phyloP scores from a whole-genome alignment of 2,888 invertebrate genomes.

The Yponomeuta cagnagella region DNA sequence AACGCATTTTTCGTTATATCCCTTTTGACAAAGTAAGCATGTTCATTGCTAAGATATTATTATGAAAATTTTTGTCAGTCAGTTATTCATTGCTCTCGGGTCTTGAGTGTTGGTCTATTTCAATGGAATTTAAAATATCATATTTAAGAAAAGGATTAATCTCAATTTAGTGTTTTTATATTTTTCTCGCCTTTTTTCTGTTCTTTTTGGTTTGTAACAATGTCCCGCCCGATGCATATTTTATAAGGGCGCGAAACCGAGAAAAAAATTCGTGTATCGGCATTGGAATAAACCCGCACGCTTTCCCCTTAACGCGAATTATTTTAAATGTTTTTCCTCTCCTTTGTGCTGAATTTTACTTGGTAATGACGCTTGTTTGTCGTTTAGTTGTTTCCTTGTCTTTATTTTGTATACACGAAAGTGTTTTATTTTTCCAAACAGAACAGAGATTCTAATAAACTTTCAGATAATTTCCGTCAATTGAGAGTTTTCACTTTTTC shows the following conservation, averaged over 20 bases:
- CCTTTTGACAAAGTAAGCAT: no score
- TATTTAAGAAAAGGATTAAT: background rate
- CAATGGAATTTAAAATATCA: no score
- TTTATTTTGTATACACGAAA: background rate
- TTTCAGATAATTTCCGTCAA: no score
- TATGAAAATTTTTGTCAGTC: no score
- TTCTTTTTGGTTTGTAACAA: slow-evolving; percentile 18
- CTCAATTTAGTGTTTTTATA: background rate
- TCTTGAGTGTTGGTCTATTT: no score
- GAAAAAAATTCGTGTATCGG: background rate
- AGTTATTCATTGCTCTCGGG: no score
- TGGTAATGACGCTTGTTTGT: background rate
- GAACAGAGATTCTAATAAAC: background rate
- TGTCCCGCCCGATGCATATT: slow-evolving; percentile 32
- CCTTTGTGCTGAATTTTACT: background rate
- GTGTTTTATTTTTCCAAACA: background rate
- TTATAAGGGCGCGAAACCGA: slow-evolving; percentile 17
- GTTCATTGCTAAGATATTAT: no score
- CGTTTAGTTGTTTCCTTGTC: background rate
- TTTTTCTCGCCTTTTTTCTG: background rate
- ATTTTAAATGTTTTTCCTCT: background rate
- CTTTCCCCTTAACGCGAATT: background rate
- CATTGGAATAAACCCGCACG: background rate
- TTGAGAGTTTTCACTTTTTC: no score
- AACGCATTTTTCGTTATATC: no score